Evolutionary conservation across 2,113 vertebrate species (phyloP), one percentile per base, ranked within the genome.

Genomic region (Scopus umbretta): DNA sequence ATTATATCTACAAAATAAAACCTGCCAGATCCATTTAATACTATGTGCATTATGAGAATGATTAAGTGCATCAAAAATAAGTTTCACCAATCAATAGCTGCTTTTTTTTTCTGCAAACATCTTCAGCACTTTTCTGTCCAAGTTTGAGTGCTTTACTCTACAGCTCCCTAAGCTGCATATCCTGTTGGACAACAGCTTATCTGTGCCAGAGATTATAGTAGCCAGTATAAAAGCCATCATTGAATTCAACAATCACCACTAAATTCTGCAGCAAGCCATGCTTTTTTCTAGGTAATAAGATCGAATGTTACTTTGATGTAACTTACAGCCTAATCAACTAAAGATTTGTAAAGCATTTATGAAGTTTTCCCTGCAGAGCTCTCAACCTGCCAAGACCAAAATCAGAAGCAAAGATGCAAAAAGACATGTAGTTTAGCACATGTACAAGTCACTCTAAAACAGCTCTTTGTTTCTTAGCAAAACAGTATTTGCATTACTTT

Each of bases 271-370:
- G 76, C 50, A 96, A 80, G 20, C 15, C 34, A 52, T 76, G 32
- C 18, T 80, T 89, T 89, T 62, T 86, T 81, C 62, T 74, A 86
- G 53, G 66, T 82, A 87, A 94, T 63, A 71, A 82, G 83, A 94
- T 21, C 9, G 38, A 92, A 84, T 2, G 4, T 63, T 91, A 75
- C 70, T 96, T 85, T 84, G 53, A 95, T 87, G 80, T 61, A 87
- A 85, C 58, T 86, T 74, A 68, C 63, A 82, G 62, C 26, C 84
- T 88, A 70, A 91, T 88, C 89, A 94, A 82, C 62, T 85, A 22
- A 91, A 87, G 73, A 92, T 91, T 76, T 92, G 73, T 80, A 88
- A 85, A 75, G 58, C 67, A 55, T 82, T 92, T 91, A 62, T 62
- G 49, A 87, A 82, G 73, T 70, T 91, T 91, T 96, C 89, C 73